These are phyloP conservation scores for Cremastinae sp. DNA, from an alignment of 2,888 invertebrate species.

Conservation along the genomic window DNA sequence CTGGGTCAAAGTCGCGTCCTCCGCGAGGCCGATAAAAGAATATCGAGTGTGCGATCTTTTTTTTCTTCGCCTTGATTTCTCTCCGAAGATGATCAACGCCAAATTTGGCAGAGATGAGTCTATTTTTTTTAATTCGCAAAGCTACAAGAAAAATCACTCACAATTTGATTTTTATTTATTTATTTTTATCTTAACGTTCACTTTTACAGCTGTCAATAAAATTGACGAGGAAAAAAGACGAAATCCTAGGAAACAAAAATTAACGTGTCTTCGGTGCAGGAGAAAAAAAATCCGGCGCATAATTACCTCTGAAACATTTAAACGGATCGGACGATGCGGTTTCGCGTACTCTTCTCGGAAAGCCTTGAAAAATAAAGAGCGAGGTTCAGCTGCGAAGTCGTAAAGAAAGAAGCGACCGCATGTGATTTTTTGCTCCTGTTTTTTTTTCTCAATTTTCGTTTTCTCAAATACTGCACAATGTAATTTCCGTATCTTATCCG, in stretches of 20 bases:
- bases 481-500: background rate
- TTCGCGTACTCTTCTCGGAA: slow-evolving; percentile 42
- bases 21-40: slow-evolving; percentile 76
- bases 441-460: no score
- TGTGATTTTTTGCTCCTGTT: no score
- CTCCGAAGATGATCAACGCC: slow-evolving; percentile 67
- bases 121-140: slow-evolving; percentile 66
- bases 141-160: background rate
- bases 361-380: slow-evolving; percentile 58
- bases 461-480: background rate
- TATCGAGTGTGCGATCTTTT: slow-evolving; percentile 68
- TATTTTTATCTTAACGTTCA: no score
- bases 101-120: slow-evolving; percentile 74
- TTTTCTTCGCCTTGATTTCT: slow-evolving; percentile 50
- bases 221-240: background rate
- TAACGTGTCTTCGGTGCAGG: background rate
- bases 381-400: slow-evolving; percentile 48
- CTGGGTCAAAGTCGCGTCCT: slow-evolving; percentile 80
- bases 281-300: slow-evolving; percentile 1
- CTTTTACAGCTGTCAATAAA: no score
- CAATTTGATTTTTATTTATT: slow-evolving; percentile 7
- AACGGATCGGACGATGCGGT: slow-evolving; percentile 53
- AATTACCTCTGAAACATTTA: slow-evolving; percentile 17
- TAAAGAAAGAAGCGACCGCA: slow-evolving; percentile 20
- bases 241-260: background rate